phyloP scores from a whole-genome alignment of 2,113 vertebrate species.

The Motacilla alba region DNA sequence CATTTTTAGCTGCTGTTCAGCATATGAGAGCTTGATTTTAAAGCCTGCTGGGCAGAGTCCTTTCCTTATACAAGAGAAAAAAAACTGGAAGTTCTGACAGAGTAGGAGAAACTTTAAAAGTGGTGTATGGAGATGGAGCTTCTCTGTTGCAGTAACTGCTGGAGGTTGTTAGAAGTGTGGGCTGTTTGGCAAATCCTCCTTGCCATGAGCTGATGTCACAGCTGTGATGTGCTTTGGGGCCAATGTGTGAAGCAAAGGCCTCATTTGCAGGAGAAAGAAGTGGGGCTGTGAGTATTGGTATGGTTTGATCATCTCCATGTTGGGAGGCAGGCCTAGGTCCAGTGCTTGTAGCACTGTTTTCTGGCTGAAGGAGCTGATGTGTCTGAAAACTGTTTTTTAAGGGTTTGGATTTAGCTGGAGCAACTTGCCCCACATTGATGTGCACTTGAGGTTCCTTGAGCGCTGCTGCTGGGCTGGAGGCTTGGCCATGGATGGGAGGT shows the following conservation, averaged over 20 bases:
- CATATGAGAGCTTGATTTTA: neutral
- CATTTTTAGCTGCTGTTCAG: neutral
- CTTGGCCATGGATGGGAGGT: neutral
- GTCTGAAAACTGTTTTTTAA: neutral
- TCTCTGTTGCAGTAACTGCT: neutral
- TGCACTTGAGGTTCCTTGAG: neutral
- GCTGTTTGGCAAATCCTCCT: neutral
- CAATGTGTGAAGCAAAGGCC: neutral
- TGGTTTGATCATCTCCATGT: fast-evolving
- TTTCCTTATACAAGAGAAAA: neutral
- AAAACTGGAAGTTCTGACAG: neutral
- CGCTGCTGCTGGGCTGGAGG: neutral
- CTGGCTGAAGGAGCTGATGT: neutral
- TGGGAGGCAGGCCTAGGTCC: neutral
- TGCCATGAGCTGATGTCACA: neutral
- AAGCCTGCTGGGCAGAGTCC: neutral
- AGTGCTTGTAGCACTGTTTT: neutral
- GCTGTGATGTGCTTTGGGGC: neutral
- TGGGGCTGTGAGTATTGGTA: neutral
- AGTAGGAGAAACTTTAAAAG: neutral
- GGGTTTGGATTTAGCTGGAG: neutral
- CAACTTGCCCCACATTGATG: neutral
- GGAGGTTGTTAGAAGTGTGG: neutral
- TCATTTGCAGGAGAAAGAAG: neutral
- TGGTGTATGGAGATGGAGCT: neutral